Evolutionary conservation across 2,888 invertebrate genomes (phyloP).

Genomic region (Meta bourneti): DNA sequence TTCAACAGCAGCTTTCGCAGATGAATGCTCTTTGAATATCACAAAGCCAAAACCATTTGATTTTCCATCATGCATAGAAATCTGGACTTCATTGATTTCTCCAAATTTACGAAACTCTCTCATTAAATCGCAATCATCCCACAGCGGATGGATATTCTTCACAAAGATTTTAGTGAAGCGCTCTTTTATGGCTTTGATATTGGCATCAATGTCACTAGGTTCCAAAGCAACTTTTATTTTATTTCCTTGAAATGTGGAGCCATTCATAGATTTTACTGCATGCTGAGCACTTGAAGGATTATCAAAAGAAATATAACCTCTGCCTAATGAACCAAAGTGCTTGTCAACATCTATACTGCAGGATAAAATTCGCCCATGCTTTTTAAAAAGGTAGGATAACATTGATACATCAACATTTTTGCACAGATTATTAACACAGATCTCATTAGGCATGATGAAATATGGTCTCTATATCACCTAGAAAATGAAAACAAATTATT

Average conservation of each 20-base stretch:
- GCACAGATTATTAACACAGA: conserved; percentile 36
- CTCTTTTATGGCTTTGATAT: background rate
- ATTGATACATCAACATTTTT: conserved; percentile 36
- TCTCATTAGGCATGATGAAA: conserved; percentile 2
- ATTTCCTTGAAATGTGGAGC: background rate
- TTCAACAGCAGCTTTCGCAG: conserved; percentile 35
- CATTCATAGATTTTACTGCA: conserved; percentile 27
- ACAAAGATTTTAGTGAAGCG: conserved; percentile 42
- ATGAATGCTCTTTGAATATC: conserved; percentile 13
- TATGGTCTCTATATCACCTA: background rate
- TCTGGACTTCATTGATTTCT: background rate
- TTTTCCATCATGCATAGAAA: conserved; percentile 31
- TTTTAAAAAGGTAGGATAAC: conserved; percentile 25
- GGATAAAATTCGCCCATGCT: conserved; percentile 51
- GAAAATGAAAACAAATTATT: background rate
- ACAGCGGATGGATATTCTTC: conserved; percentile 36
- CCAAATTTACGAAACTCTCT: conserved; percentile 42
- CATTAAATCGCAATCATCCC: conserved; percentile 63
- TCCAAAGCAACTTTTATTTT: background rate
- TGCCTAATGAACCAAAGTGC: background rate
- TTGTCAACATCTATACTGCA: conserved; percentile 33
- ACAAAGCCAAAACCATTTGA: conserved; percentile 67
- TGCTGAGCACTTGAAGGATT: conserved; percentile 34
- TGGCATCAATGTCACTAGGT: background rate
- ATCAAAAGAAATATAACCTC: conserved; percentile 32